Evolutionary conservation across 2,888 invertebrate species (phyloP).

Genomic region (Trichogramma evanescens): DNA sequence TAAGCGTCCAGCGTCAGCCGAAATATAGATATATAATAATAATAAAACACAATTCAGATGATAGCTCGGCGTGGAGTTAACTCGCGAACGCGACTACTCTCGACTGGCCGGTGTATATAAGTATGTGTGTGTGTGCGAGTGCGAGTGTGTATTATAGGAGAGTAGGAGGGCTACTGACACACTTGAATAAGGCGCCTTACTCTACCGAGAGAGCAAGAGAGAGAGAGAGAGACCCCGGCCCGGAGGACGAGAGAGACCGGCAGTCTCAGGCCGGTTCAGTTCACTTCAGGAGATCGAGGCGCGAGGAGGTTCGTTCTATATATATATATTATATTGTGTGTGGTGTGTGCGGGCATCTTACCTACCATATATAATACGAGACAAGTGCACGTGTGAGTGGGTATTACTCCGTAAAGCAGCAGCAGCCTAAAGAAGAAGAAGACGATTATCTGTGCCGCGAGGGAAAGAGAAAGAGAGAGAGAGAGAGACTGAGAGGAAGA

Average conservation of each 20-base stretch:
- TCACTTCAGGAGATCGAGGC: conserved; percentile 40
- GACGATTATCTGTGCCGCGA: neutral
- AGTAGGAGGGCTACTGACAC: conserved; percentile 47
- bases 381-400: neutral
- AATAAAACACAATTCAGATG: too few relatives aligned
- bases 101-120: too few relatives aligned
- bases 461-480: neutral
- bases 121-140: neutral
- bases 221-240: neutral
- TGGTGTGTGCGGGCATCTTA: neutral
- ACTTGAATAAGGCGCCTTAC: conserved; percentile 33
- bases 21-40: too few relatives aligned
- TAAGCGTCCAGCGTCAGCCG: too few relatives aligned
- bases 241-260: conserved; percentile 1
- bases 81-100: too few relatives aligned
- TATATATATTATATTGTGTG: too few relatives aligned
- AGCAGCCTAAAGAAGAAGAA: neutral
- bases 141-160: conserved; percentile 17
- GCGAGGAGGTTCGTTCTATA: neutral
- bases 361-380: neutral
- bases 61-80: too few relatives aligned
- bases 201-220: neutral
- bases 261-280: conserved; percentile 39
- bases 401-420: neutral
- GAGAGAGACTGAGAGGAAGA: too few relatives aligned